Conservation (phyloP, 2,113 vertebrate genomes). For the Macquaria australasica region DNA sequence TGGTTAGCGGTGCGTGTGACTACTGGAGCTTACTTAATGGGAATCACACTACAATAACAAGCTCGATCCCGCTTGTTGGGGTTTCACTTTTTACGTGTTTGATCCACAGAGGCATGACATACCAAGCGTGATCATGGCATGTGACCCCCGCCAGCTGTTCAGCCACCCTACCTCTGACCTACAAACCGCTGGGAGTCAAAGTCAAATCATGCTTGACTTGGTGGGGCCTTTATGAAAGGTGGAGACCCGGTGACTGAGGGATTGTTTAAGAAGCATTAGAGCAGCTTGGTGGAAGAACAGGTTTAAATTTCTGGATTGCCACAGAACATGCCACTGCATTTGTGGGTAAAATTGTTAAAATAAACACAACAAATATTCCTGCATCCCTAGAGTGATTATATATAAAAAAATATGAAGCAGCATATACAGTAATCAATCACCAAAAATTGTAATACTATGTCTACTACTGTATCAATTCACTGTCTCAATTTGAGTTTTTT, state of each 20-base stretch:
- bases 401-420: too few species aligned
- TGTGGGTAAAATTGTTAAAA: background rate
- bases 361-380: background rate
- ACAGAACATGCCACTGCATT: background rate
- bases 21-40: slow-evolving; percentile 41
- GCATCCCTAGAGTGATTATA: too few species aligned
- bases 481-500: too few species aligned
- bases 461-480: too few species aligned
- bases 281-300: slow-evolving; percentile 17
- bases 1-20: slow-evolving; percentile 1
- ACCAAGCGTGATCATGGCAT: slow-evolving; percentile 53
- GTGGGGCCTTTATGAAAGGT: slow-evolving; percentile 14
- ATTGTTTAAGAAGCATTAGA: slow-evolving; percentile 6
- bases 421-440: too few species aligned
- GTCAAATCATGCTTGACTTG: slow-evolving; percentile 41
- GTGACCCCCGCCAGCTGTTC: slow-evolving; percentile 59
- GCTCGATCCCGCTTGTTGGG: slow-evolving; percentile 30
- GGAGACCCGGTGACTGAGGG: background rate
- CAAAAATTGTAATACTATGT: too few species aligned
- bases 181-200: slow-evolving; percentile 23
- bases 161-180: slow-evolving; percentile 33
- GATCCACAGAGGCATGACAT: slow-evolving; percentile 52
- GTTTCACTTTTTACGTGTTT: slow-evolving; percentile 52
- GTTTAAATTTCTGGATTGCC: slow-evolving; percentile 17
- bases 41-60: slow-evolving; percentile 53